These are phyloP conservation scores for Syrrhaptes paradoxus DNA, from an alignment of 2,113 vertebrate species.

Conservation along the genomic window DNA sequence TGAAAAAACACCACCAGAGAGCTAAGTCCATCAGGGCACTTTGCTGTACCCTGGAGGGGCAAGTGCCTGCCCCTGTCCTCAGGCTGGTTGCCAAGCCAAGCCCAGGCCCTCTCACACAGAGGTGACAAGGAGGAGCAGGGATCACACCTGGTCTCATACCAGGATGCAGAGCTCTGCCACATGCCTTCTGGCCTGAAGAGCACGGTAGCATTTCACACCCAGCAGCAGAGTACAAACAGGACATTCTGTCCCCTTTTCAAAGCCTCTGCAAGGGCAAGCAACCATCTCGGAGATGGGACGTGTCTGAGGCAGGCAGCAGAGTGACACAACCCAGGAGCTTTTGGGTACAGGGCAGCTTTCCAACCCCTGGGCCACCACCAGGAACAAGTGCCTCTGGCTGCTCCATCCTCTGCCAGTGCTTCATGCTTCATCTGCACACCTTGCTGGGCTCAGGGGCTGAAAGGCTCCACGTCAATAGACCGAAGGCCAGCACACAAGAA, in stretches of 20 bases:
- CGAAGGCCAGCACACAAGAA: background rate
- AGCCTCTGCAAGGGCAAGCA: background rate
- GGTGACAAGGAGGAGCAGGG: background rate
- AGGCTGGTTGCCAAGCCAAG: background rate
- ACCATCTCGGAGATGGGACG: background rate
- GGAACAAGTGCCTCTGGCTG: background rate
- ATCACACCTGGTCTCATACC: background rate
- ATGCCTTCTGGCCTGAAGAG: background rate
- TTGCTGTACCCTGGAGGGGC: background rate
- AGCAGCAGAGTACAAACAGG: background rate
- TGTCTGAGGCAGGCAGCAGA: background rate
- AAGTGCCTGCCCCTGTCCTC: background rate
- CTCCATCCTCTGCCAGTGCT: background rate
- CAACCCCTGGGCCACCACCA: background rate
- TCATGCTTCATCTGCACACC: background rate
- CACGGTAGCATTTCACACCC: background rate
- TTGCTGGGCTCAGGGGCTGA: background rate
- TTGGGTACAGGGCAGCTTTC: background rate
- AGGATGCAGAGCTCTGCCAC: background rate
- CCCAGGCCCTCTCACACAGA: background rate
- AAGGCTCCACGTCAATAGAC: background rate
- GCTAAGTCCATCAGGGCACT: background rate
- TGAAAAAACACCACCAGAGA: background rate
- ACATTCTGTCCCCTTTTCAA: background rate
- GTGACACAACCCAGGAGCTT: background rate